Base-by-base conservation (phyloP, 35 echinoderm and acorn worm species). In the Chiridota heheva region DNA sequence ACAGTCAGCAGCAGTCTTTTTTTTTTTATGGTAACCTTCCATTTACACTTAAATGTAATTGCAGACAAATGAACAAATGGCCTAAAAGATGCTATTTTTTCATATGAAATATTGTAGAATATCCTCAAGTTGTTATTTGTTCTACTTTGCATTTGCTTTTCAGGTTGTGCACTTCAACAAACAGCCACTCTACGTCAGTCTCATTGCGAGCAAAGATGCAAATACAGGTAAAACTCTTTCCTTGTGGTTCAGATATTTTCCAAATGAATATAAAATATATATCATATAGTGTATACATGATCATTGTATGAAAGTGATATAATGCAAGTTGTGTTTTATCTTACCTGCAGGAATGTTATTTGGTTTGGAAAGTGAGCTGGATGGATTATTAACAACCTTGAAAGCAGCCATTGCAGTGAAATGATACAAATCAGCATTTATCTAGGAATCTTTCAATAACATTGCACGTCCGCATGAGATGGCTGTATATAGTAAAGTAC, bases 151-250 rank as follows among this genome's bases (percentile, higher is more conserved):
- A 13, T 86, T 70, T 77, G 43, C 7, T 37, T 31, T 70, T 27
- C 46, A 93, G 90, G 90, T 93, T n/a, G 68, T 93, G 16, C 90
- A 93, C 63, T 93, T 93, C 39, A 93, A 93, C 63, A 82, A 93
- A 42, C 78, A 46, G 40, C 90, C 90, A 60, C 61, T 93, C 26
- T 86, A 88, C 72, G 76, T 93, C 58, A 93, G 90, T 81, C 68
- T 93, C 49, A 83, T 93, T 39, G 90, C 90, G 40, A 88, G 63
- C 46, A 71, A 46, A 37, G 77, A 87, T 69, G 90, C 90, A 16
- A 93, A 93, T 64, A 93, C 90, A 88, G 90, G 90, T 93, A 48
- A 87, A 66, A 36, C 42, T 38, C 45, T 20, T 72, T 17, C 18
- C 8, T 20, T 20, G 41, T 1, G 36, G 18, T 0, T 4, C 29